phyloP scores from a whole-genome alignment of 35 echinoderm and acorn worm genomes.

The Amphiura filiformis region DNA sequence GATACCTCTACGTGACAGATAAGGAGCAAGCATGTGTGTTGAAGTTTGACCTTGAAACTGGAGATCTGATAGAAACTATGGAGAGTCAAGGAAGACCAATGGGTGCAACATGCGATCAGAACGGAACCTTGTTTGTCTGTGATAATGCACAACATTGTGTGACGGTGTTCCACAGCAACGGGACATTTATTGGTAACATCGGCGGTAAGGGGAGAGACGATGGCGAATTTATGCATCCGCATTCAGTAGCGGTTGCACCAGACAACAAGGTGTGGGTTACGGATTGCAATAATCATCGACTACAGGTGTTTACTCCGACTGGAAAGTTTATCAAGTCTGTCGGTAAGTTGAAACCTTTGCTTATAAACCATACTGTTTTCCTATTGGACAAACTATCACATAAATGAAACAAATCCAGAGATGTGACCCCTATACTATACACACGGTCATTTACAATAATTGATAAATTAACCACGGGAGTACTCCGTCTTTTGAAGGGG shows the following conservation, averaged over 20 bases:
- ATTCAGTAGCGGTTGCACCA: slow-evolving; percentile 18
- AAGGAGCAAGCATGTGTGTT: slow-evolving; percentile 24
- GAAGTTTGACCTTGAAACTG: slow-evolving; percentile 18
- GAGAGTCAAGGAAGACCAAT: background rate
- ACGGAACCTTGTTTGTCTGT: slow-evolving; percentile 23
- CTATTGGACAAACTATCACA: too few relatives aligned
- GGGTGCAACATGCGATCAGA: slow-evolving; percentile 1
- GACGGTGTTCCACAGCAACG: background rate
- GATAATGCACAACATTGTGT: slow-evolving; percentile 3
- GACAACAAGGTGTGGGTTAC: slow-evolving; percentile 24
- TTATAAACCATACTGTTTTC: background rate
- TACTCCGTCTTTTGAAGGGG: too few relatives aligned
- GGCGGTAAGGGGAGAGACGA: background rate
- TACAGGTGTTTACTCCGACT: background rate
- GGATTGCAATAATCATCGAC: slow-evolving; percentile 24
- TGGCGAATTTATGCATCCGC: slow-evolving; percentile 11
- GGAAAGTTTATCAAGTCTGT: background rate
- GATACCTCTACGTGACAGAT: slow-evolving; percentile 26
- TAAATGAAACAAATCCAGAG: too few relatives aligned
- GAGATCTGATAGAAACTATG: slow-evolving; percentile 14
- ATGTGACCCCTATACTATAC: too few relatives aligned
- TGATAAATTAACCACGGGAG: too few relatives aligned
- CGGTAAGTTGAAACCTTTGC: background rate
- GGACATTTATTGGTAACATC: slow-evolving; percentile 21
- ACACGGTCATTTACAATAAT: too few relatives aligned